Conservation (phyloP, 2,888 invertebrate species). For the Teinopalpus imperialis region DNA sequence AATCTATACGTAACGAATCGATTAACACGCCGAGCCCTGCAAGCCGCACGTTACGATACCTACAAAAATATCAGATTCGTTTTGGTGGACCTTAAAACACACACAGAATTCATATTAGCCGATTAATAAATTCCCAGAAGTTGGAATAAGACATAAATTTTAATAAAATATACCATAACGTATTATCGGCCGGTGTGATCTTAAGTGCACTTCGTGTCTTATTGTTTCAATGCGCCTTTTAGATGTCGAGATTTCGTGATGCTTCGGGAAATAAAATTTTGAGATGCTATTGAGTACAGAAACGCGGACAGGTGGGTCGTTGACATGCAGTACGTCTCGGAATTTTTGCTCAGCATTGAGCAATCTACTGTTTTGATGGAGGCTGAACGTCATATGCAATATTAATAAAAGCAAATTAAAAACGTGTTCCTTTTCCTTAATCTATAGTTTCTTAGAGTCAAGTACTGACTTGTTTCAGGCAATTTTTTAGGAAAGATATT, state of each 20-base stretch:
- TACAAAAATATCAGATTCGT: conserved; percentile 56
- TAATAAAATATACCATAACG: conserved; percentile 71
- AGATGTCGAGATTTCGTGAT: conserved; percentile 55
- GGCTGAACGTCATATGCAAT: too few relatives aligned
- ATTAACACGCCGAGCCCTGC: conserved; percentile 14
- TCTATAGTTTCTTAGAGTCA: too few relatives aligned
- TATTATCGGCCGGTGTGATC: conserved; percentile 62
- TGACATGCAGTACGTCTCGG: conserved; percentile 35
- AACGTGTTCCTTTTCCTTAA: too few relatives aligned
- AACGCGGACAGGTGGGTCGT: conserved; percentile 37
- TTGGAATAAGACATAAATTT: conserved; percentile 79
- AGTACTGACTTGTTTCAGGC: too few relatives aligned
- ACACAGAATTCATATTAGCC: conserved; percentile 76
- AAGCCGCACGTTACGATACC: conserved; percentile 25
- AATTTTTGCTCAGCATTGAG: conserved; percentile 14
- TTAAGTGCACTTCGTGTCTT: conserved; percentile 50
- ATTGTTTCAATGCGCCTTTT: conserved; percentile 55
- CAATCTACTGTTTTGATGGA: neutral
- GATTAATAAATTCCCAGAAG: conserved; percentile 79
- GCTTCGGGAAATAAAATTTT: conserved; percentile 42
- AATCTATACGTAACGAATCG: conserved; percentile 16
- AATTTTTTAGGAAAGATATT: too few relatives aligned
- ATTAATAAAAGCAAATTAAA: too few relatives aligned
- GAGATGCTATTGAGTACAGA: conserved; percentile 41
- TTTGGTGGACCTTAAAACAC: conserved; percentile 52